Base-by-base conservation (phyloP, 2,888 invertebrate species). In the Cistogaster globosa region DNA sequence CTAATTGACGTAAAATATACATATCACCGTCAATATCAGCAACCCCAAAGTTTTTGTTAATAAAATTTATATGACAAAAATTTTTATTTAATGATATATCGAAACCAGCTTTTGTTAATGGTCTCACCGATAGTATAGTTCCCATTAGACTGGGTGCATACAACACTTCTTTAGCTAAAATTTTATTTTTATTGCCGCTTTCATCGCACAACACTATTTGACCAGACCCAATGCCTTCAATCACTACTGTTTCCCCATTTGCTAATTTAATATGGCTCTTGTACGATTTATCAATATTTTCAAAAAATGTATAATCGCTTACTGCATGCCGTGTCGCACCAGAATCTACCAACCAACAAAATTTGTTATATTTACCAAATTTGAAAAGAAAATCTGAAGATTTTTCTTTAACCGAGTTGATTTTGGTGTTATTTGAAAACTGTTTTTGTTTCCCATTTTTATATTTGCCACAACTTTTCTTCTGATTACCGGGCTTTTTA, bases 131-230 rank as follows among this genome's bases (percentile, higher is more conserved):
- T 48, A 86, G 22, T 16, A 87, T 22, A 68, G 83, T 88, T 20
- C 83, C 75, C 26, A 63, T 57, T 14, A 87, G 22, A 36, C 69
- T 53, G 7, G 87, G 86, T 22, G 76, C 86, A 76, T 75, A 86
- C 22, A 85, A 74, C 12, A 86, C 85, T 45, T 88, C 78, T 51
- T 20, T 78, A 8, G 63, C n/a, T 48, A 18, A 38, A 38, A 55
- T 55, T 53, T 38, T 67, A 38, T 58, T 22, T 22, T 65, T 18
- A 77, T 42, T 38, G 36, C 36, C 36, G 4, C 36, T 36, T 36
- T 36, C 36, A 36, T 36, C 36, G 8, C 36, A 36, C 36, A 36
- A 36, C 36, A 36, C 36, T n/a, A n/a, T n/a, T n/a, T n/a, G n/a
- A n/a, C n/a, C n/a, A n/a, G n/a, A n/a, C n/a, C n/a, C n/a, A n/a